These are phyloP conservation scores for Cartodere bifasciata DNA, from an alignment of 2,888 invertebrate species.

Conservation along the genomic window DNA sequence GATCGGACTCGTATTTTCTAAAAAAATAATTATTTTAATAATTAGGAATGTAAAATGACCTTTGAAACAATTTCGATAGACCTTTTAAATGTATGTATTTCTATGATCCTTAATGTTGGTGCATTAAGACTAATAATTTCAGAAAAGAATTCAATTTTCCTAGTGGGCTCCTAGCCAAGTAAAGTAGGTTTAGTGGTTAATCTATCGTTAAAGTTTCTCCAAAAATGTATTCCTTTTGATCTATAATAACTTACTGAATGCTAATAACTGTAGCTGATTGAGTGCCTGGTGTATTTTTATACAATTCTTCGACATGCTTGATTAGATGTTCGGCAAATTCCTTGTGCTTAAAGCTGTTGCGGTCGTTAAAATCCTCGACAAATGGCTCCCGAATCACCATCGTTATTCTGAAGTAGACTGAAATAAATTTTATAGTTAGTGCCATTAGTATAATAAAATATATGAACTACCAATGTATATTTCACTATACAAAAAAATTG, in stretches of 20 bases:
- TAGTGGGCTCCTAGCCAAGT: too few species aligned
- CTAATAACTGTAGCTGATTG: conserved; percentile 52
- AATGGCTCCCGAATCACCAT: conserved; percentile 53
- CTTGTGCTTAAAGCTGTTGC: conserved; percentile 46
- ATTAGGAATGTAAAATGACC: too few species aligned
- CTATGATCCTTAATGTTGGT: too few species aligned
- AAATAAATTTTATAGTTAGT: too few species aligned
- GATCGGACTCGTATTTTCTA: conserved; percentile 43
- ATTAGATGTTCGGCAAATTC: conserved; percentile 46
- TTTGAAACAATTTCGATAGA: too few species aligned
- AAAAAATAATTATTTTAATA: conserved; percentile 12
- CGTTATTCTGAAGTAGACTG: conserved; percentile 40
- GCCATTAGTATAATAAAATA: conserved; percentile 1
- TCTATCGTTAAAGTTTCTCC: conserved; percentile 11
- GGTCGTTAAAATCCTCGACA: conserved; percentile 41
- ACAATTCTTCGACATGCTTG: conserved; percentile 45
- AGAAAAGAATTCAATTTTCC: too few species aligned
- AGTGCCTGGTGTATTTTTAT: conserved; percentile 40
- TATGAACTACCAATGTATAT: background rate
- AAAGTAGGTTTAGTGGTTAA: conserved; percentile 9
- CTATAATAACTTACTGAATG: conserved; percentile 52
- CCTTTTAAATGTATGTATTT: too few species aligned
- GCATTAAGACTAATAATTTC: too few species aligned
- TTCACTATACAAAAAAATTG: background rate
- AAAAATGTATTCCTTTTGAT: conserved; percentile 3